phyloP scores from a whole-genome alignment of 2,888 invertebrate genomes.

The Platynereis dumerilii region DNA sequence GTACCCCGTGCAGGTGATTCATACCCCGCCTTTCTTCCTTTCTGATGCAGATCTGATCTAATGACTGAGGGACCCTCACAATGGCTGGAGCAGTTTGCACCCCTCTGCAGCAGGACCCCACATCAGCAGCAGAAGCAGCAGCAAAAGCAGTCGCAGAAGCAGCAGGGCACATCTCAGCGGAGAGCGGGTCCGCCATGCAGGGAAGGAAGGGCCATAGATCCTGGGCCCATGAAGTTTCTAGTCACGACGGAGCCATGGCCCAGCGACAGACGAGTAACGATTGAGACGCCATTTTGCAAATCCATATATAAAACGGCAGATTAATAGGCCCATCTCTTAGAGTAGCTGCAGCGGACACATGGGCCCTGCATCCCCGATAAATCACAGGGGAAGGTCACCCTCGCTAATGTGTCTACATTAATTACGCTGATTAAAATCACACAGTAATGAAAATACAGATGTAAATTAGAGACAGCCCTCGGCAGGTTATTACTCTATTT shows the following conservation, averaged over 20 bases:
- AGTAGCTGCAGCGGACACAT: not conserved
- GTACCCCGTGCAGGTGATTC: no score
- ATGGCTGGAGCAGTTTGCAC: no score
- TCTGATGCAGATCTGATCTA: no score
- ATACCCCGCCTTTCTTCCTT: no score
- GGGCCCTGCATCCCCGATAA: not conserved
- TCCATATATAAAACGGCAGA: constrained; percentile 10
- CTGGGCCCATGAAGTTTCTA: not conserved
- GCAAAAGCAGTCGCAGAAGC: not conserved
- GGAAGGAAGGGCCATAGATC: not conserved
- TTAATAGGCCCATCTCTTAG: constrained; percentile 1
- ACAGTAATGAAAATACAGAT: constrained; percentile 10
- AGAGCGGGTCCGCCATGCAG: not conserved
- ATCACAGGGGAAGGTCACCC: not conserved
- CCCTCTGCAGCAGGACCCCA: no score
- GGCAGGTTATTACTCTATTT: constrained; percentile 9
- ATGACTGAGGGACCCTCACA: no score
- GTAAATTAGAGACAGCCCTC: constrained; percentile 3
- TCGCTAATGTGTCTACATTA: constrained; percentile 1
- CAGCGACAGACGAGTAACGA: constrained; percentile 4
- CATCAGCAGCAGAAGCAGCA: no score
- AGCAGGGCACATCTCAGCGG: no score
- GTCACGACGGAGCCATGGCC: not conserved
- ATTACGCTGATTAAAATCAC: constrained; percentile 10
- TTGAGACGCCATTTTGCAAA: constrained; percentile 7